Percentiles rank a stretch among this genome's conserved stretches.
These are phyloP conservation scores for Hippopotamus amphibius DNA, from an alignment of 2,113 vertebrate species.

Conservation along the genomic window DNA sequence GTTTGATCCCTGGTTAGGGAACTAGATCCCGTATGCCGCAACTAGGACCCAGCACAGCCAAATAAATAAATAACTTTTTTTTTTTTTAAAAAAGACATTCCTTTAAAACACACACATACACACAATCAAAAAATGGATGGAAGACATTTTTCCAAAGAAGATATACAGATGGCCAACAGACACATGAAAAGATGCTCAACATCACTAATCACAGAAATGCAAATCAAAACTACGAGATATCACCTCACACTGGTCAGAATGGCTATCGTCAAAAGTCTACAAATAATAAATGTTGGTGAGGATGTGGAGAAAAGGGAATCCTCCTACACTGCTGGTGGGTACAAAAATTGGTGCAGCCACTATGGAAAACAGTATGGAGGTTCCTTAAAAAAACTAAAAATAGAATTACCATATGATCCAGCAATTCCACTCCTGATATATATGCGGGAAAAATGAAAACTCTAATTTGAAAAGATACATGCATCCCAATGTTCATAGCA, in stretches of 20 bases:
- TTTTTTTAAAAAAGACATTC: too few species aligned
- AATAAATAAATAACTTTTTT: too few species aligned
- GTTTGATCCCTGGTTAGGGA: too few species aligned
- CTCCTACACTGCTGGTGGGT: background rate
- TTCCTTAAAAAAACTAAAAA: background rate
- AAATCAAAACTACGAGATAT: background rate
- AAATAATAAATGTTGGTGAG: background rate
- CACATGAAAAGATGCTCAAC: background rate
- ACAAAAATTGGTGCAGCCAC: background rate
- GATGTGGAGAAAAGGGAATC: background rate
- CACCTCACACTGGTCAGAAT: background rate
- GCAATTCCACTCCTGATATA: background rate
- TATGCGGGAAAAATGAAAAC: background rate
- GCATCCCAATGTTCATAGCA: background rate
- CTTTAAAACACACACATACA: too few species aligned
- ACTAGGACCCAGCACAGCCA: too few species aligned
- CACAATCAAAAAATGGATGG: too few species aligned
- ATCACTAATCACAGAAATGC: background rate
- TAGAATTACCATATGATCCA: background rate
- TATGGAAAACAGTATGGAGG: background rate
- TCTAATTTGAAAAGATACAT: background rate
- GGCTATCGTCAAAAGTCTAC: background rate
- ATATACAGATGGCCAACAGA: background rate
- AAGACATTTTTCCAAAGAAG: background rate
- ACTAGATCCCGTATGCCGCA: too few species aligned